A percentile compares a stretch with the other conserved stretches of the same genome.
Evolutionary conservation across 2,797 vertebrate genomes (phyloP).

Genomic region (Arvicola amphibius): DNA sequence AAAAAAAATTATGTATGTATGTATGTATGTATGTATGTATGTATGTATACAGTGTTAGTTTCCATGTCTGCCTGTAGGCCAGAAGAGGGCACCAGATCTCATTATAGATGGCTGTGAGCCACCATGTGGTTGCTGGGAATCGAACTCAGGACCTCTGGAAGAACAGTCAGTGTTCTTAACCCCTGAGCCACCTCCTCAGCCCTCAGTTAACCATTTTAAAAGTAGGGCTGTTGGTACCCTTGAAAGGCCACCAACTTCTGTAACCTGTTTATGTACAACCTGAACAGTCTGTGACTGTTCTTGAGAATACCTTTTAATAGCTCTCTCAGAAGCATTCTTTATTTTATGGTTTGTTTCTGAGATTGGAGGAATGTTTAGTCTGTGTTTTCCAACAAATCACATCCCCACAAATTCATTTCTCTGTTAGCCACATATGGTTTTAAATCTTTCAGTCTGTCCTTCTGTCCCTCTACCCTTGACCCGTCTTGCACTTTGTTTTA

Average conservation of each 20-base stretch:
- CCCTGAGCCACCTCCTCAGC: too few relatives aligned
- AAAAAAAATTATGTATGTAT: too few relatives aligned
- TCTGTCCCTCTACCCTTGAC: background rate
- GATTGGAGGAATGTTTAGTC: background rate
- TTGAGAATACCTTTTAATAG: background rate
- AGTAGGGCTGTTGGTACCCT: background rate
- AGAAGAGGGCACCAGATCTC: too few relatives aligned
- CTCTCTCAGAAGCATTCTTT: background rate
- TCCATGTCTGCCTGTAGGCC: too few relatives aligned
- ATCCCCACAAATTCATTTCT: background rate
- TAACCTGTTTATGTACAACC: background rate
- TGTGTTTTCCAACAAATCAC: background rate
- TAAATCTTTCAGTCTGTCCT: background rate
- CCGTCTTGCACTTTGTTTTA: background rate
- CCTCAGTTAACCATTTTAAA: background rate
- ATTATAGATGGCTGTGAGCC: too few relatives aligned
- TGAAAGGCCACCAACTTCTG: background rate
- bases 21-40: too few relatives aligned
- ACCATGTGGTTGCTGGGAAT: too few relatives aligned
- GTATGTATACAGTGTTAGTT: too few relatives aligned
- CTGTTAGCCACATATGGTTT: background rate
- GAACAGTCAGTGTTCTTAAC: too few relatives aligned
- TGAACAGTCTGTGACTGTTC: background rate
- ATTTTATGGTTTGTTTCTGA: background rate
- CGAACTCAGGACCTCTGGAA: too few relatives aligned